A percentile compares a stretch with the other conserved stretches of the same genome.
These are phyloP conservation scores for Lates calcarifer DNA, from an alignment of 2,113 vertebrate species.

Conservation along the genomic window DNA sequence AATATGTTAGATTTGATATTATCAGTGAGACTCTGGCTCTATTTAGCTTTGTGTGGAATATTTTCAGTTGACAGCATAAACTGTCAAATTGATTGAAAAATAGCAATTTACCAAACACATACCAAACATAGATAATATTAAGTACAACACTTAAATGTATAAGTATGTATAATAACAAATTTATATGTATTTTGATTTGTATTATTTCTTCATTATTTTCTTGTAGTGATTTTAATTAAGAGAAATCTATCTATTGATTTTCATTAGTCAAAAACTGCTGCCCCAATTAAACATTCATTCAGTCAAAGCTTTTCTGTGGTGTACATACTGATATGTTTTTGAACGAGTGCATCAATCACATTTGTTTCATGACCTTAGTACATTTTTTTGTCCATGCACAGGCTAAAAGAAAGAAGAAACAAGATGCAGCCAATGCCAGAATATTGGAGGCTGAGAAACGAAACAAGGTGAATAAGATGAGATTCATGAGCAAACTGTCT, in stretches of 20 bases:
- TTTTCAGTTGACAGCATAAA: not conserved
- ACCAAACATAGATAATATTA: not conserved
- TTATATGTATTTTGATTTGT: not conserved
- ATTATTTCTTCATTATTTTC: conserved; percentile 2
- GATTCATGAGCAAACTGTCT: not conserved
- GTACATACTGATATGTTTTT: conserved; percentile 73
- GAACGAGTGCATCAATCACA: conserved; percentile 76
- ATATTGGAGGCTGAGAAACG: conserved; percentile 96
- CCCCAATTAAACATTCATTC: not conserved
- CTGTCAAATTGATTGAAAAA: not conserved
- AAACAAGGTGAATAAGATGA: conserved; percentile 89
- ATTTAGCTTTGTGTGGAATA: conserved; percentile 4
- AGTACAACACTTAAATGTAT: not conserved
- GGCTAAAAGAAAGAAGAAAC: conserved; percentile 97
- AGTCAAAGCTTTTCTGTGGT: not conserved
- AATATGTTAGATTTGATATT: conserved; percentile 46
- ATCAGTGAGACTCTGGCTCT: conserved; percentile 30
- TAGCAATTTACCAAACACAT: not conserved
- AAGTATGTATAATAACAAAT: no score
- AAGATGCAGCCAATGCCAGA: conserved; percentile 96
- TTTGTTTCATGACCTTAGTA: conserved; percentile 82
- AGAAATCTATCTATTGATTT: conserved; percentile 1
- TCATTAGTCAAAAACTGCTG: not conserved
- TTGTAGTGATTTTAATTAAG: not conserved
- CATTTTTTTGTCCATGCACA: conserved; percentile 88